A percentile compares a stretch with the other conserved stretches of the same genome.
Evolutionary conservation across 2,113 vertebrate genomes (phyloP).

Genomic region (Caranx ignobilis): DNA sequence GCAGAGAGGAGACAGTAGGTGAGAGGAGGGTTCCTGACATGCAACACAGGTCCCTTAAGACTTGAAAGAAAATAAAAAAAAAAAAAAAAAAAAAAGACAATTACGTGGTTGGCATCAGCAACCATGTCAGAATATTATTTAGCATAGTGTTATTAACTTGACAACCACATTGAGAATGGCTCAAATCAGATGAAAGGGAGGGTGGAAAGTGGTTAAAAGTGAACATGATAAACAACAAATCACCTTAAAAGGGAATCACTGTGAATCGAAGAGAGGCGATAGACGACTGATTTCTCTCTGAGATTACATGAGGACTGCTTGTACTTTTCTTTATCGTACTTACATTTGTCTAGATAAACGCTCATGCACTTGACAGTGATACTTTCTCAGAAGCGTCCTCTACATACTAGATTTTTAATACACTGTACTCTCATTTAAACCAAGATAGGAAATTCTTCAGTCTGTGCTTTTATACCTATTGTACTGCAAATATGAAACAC

Average conservation of each 20-base stretch:
- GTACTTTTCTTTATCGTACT: constrained; percentile 19
- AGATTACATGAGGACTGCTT: constrained; percentile 2
- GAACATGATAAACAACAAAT: constrained; percentile 14
- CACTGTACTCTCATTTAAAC: constrained; percentile 36
- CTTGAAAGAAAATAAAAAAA: constrained; percentile 1
- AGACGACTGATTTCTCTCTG: not conserved
- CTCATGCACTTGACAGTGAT: not conserved
- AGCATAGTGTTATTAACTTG: constrained; percentile 48
- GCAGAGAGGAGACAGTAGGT: not conserved
- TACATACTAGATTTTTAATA: constrained; percentile 11
- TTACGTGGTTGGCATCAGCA: constrained; percentile 63
- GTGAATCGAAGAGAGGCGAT: not conserved
- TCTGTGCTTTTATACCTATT: constrained; percentile 32
- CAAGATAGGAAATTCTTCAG: constrained; percentile 30
- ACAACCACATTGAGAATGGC: constrained; percentile 59
- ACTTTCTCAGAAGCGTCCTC: constrained; percentile 23
- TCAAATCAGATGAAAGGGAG: constrained; percentile 60
- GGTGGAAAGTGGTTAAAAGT: constrained; percentile 53
- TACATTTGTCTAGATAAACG: constrained; percentile 24
- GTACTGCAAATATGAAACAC: constrained; percentile 54
- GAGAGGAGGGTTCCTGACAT: constrained; percentile 1
- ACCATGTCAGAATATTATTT: constrained; percentile 71
- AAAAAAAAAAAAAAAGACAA: constrained; percentile 24
- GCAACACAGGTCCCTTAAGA: constrained; percentile 21
- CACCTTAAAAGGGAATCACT: constrained; percentile 10